Conservation (phyloP, 2,113 vertebrate species). For the Peromyscus polionotus region DNA sequence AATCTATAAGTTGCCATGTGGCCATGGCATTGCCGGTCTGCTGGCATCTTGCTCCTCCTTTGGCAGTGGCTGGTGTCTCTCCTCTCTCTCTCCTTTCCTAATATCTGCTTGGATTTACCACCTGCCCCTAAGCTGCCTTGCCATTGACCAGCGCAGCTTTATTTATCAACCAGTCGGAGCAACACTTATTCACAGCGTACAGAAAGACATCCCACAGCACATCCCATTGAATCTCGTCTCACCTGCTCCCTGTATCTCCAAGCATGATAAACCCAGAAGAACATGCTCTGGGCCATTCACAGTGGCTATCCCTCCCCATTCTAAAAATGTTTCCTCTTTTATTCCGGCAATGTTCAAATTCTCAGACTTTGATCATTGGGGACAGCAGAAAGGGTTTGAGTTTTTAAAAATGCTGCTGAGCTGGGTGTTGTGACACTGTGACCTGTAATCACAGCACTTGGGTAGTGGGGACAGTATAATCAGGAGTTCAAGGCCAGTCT, state of each 20-base stretch:
- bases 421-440: not conserved
- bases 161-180: too few relatives aligned
- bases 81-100: too few relatives aligned
- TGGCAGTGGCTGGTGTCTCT: too few relatives aligned
- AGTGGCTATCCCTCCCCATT: not conserved
- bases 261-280: not conserved
- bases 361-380: slow-evolving; percentile 9
- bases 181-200: too few relatives aligned
- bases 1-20: too few relatives aligned
- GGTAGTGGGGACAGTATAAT: not conserved
- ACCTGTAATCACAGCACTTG: not conserved
- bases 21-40: too few relatives aligned
- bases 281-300: not conserved
- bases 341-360: slow-evolving; percentile 1
- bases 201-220: too few relatives aligned
- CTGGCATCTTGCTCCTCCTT: too few relatives aligned
- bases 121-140: too few relatives aligned
- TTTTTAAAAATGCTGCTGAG: not conserved
- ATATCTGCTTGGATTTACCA: too few relatives aligned
- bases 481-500: not conserved
- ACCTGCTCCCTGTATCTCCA: not conserved
- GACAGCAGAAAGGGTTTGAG: not conserved
- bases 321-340: not conserved
- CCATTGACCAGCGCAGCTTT: too few relatives aligned
- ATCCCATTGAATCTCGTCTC: not conserved